phyloP scores from a whole-genome alignment of 2,797 vertebrate species.

The Phataginus tricuspis region DNA sequence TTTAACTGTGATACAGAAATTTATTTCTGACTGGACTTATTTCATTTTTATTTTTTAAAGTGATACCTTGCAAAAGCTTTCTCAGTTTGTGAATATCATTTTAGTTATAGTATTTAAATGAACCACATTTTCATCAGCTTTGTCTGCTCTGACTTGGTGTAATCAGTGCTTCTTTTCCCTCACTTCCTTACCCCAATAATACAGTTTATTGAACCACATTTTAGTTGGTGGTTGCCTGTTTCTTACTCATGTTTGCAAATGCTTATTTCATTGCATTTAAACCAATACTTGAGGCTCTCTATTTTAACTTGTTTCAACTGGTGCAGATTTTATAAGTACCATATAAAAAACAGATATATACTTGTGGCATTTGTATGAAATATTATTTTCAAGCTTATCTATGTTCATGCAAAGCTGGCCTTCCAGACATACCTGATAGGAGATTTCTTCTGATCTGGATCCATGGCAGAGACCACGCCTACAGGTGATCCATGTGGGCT shows the following conservation, averaged over 20 bases:
- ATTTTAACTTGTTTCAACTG: not conserved
- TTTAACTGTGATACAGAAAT: not conserved
- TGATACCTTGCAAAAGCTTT: not conserved
- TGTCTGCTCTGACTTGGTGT: not conserved
- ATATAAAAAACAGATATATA: not conserved
- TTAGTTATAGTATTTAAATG: not conserved
- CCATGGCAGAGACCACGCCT: slow-evolving; percentile 90
- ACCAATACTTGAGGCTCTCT: not conserved
- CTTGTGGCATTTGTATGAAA: not conserved
- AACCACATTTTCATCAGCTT: not conserved
- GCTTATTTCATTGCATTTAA: not conserved
- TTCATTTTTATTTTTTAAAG: not conserved
- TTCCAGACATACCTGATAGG: slow-evolving; percentile 89
- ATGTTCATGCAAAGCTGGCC: not conserved
- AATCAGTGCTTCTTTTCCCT: not conserved
- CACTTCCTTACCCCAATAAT: not conserved
- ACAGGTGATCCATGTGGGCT: slow-evolving; percentile 85
- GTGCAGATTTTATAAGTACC: not conserved
- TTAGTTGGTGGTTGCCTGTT: not conserved
- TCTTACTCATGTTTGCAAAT: not conserved
- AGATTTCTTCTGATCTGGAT: slow-evolving; percentile 90
- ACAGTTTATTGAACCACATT: not conserved
- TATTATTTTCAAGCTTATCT: not conserved
- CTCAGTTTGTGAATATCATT: not conserved
- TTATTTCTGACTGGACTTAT: not conserved